These are phyloP conservation scores for Cinara cedri DNA, from an alignment of 2,888 invertebrate genomes.

Conservation along the genomic window DNA sequence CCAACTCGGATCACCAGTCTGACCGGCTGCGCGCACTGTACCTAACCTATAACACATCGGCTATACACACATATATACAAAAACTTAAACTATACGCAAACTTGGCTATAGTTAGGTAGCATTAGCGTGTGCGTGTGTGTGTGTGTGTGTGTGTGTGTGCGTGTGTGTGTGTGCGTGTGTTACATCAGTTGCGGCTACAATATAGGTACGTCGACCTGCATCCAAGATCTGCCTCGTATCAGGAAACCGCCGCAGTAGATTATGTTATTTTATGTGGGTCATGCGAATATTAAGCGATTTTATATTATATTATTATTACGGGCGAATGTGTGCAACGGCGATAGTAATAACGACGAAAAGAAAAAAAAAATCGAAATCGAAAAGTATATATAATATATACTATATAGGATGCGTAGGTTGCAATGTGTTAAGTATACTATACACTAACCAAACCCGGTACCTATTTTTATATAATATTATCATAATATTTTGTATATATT, in stretches of 20 bases:
- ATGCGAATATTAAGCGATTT: slow-evolving; percentile 22
- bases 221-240: slow-evolving; percentile 20
- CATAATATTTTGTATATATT: too few species aligned
- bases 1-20: slow-evolving; percentile 23
- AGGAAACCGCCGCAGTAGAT: slow-evolving; percentile 16
- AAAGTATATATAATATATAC: too few species aligned
- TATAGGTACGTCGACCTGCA: neutral
- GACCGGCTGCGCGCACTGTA: slow-evolving; percentile 24
- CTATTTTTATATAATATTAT: too few species aligned
- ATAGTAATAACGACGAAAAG: too few species aligned
- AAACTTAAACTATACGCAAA: too few species aligned
- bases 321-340: slow-evolving; percentile 5
- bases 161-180: neutral
- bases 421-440: too few species aligned
- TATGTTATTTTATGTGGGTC: slow-evolving; percentile 25
- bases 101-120: too few species aligned
- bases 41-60: neutral
- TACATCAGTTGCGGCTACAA: slow-evolving; percentile 39
- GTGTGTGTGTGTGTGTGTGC: neutral
- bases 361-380: too few species aligned
- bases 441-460: too few species aligned
- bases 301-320: neutral
- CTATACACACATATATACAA: neutral
- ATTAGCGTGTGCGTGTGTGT: neutral
- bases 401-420: too few species aligned